Evolutionary conservation across 2,113 vertebrate genomes (phyloP), one percentile per base, ranked within the genome.

Genomic region (Mormoops blainvillei): DNA sequence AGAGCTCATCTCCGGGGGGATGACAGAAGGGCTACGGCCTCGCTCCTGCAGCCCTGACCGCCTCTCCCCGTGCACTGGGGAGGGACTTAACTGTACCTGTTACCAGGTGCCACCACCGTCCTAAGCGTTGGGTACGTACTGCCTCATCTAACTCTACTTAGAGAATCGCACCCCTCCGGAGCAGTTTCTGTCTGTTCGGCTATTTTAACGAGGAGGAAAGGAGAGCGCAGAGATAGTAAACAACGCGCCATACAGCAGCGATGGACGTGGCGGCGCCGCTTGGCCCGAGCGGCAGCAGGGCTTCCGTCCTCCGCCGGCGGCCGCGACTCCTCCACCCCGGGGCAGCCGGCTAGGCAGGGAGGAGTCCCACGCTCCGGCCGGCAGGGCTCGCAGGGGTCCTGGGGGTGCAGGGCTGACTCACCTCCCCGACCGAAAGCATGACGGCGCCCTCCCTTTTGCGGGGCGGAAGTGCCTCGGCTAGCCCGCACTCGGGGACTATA

Each of bases 401-500:
- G 3, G 20, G 65, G 5, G 4, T 2, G 41, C 13, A 9, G 20
- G 6, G 1, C 4, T 4, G 9, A 92, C 85, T 95, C 96, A 85
- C 82, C 82, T 81, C 38, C 58, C 3, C 0, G 22, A 19, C 36
- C 1, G 0, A 28, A 84, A 78, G 70, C 10, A 83, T 18, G 36
- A 7, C 7, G 56, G 14, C 12, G 0, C 10, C 33, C 28, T 82
- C 2, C 4, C 22, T 63, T 15, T 63, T 36, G 52, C 7, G 4
- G 33, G 28, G 16, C 45, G 87, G 93, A 96, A 94, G 83, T n/a
- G 56, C n/a, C 50, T 76, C 48, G 0, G 11, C 13, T 31, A 19
- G 14, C 11, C 0, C 1, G 56, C 1, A 20, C 33, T 10, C 31
- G 3, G 11, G 70, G 88, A 97, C 97, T 97, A 87, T 95, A 94